Evolutionary conservation across 2,113 vertebrate genomes (phyloP).

Genomic region (Edolisoma coerulescens): DNA sequence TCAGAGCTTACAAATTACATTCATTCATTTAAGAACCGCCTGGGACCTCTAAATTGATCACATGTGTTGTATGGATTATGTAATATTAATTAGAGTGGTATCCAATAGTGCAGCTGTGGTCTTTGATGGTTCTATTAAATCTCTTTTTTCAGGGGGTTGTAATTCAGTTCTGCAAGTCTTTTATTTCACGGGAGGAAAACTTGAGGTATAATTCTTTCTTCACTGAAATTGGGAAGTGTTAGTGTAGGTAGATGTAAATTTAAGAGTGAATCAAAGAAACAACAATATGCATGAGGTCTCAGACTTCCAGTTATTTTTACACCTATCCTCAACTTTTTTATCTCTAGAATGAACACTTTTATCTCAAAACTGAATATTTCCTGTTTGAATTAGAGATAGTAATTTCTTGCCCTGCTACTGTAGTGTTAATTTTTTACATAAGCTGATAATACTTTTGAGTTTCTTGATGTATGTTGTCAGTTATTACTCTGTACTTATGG

Average conservation of each 20-base stretch:
- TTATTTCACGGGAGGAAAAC: neutral
- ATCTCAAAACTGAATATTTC: neutral
- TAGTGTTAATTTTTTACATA: neutral
- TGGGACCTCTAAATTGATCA: slow-evolving; percentile 51
- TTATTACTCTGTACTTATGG: neutral
- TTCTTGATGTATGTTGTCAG: neutral
- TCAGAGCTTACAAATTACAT: slow-evolving; percentile 57
- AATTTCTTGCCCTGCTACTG: neutral
- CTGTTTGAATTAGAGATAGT: neutral
- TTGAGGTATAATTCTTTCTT: neutral
- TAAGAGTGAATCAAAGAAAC: neutral
- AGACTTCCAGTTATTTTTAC: neutral
- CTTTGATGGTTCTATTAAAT: slow-evolving; percentile 50
- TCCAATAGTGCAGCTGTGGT: slow-evolving; percentile 58
- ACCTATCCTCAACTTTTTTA: neutral
- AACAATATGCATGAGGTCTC: neutral
- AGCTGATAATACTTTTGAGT: neutral
- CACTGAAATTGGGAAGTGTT: neutral
- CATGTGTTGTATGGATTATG: slow-evolving; percentile 56
- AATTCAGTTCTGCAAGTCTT: slow-evolving; percentile 1
- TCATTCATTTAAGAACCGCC: slow-evolving; percentile 51
- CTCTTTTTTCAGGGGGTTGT: slow-evolving; percentile 3
- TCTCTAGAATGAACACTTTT: neutral
- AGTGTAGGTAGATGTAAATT: neutral
- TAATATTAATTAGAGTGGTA: slow-evolving; percentile 67